A percentile compares a stretch with the other conserved stretches of the same genome.
These are phyloP conservation scores for Incurvaria masculella DNA, from an alignment of 2,888 invertebrate species.

Conservation along the genomic window DNA sequence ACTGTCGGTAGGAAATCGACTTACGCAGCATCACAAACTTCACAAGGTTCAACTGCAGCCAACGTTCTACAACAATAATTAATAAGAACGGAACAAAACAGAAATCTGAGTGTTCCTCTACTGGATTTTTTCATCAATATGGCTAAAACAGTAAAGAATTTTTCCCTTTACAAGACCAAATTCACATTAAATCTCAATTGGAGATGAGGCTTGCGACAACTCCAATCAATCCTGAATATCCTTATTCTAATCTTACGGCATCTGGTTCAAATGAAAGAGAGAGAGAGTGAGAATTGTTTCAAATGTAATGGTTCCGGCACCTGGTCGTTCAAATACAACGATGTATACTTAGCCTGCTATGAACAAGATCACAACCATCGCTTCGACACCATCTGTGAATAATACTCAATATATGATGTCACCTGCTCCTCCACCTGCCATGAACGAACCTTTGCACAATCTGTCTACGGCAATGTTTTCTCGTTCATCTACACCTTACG, in stretches of 20 bases:
- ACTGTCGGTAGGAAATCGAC: constrained; percentile 4
- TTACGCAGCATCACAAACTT: no score
- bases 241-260: constrained; percentile 8
- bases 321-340: constrained; percentile 10
- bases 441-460: constrained; percentile 8
- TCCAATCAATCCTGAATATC: constrained; percentile 7
- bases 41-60: constrained; percentile 8
- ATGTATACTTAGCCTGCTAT: constrained; percentile 10
- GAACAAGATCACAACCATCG: constrained; percentile 3
- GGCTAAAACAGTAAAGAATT: constrained; percentile 14
- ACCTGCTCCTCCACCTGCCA: constrained; percentile 7
- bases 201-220: constrained; percentile 13
- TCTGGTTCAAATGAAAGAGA: constrained; percentile 10
- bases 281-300: constrained; percentile 9
- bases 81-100: constrained; percentile 9
- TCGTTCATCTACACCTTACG: background rate
- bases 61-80: constrained; percentile 11
- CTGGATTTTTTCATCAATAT: constrained; percentile 13
- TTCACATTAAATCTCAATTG: constrained; percentile 15
- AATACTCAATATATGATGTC: constrained; percentile 7
- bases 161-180: constrained; percentile 14
- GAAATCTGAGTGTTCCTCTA: constrained; percentile 11
- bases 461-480: constrained; percentile 5
- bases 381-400: constrained; percentile 9
- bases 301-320: constrained; percentile 9